phyloP scores from a whole-genome alignment of 2,113 vertebrate species.

The Chloropsis cyanopogon region DNA sequence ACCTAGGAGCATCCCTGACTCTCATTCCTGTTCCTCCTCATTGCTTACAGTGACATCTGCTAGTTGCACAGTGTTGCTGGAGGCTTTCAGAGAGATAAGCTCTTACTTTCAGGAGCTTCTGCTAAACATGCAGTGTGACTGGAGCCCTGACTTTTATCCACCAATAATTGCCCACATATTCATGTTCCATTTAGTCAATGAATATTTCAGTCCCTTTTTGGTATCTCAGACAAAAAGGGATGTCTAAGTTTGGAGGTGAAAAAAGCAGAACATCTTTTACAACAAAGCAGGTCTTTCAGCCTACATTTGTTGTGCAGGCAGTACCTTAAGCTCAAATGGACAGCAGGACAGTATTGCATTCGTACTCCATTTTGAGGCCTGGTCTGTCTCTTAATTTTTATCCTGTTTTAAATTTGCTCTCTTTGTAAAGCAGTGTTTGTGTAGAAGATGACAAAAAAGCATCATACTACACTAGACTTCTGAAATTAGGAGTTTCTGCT shows the following conservation, averaged over 20 bases:
- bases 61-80: background rate
- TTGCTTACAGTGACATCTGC: slow-evolving; percentile 53
- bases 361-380: background rate
- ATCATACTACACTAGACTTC: background rate
- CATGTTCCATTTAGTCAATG: background rate
- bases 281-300: background rate
- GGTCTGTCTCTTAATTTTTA: background rate
- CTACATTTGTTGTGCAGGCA: background rate
- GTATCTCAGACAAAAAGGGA: background rate
- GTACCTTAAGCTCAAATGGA: background rate
- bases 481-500: background rate
- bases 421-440: background rate
- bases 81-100: background rate
- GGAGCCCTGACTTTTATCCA: background rate
- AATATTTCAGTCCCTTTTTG: background rate
- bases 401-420: background rate
- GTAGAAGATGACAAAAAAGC: background rate
- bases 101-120: background rate
- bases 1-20: background rate
- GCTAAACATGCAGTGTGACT: background rate
- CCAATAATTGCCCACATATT: background rate
- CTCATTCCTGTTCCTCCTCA: background rate
- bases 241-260: background rate
- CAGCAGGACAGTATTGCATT: background rate
- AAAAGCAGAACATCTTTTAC: background rate